A percentile compares a stretch with the other conserved stretches of the same genome.
phyloP scores from a whole-genome alignment of 2,888 invertebrate species.

The Ochropleura leucogaster region DNA sequence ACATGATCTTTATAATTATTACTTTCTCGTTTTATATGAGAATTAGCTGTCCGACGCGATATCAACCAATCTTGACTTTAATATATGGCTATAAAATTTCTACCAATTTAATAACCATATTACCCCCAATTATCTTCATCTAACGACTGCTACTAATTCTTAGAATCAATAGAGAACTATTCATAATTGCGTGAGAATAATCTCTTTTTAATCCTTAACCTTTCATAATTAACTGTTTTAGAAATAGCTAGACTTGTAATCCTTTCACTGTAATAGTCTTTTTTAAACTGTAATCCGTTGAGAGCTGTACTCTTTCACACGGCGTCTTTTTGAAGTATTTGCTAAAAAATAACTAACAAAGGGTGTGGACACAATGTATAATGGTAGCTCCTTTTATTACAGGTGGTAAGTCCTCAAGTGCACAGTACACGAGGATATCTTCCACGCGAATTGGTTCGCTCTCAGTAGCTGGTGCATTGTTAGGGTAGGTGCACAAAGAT shows the following conservation, averaged over 20 bases:
- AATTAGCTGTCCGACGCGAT: conserved; percentile 16
- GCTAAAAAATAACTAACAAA: conserved; percentile 80
- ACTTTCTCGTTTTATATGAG: background rate
- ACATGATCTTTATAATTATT: conserved; percentile 9
- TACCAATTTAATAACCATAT: conserved; percentile 45
- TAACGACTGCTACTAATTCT: conserved; percentile 43
- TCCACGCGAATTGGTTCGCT: conserved; percentile 79
- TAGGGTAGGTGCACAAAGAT: conserved; percentile 76
- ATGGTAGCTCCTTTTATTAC: conserved; percentile 79
- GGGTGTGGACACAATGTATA: conserved; percentile 74
- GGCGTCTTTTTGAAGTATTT: conserved; percentile 63
- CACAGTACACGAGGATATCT: conserved; percentile 80
- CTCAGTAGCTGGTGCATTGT: conserved; percentile 80
- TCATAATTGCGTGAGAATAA: conserved; percentile 54
- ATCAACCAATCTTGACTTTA: conserved; percentile 39
- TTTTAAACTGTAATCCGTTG: conserved; percentile 75
- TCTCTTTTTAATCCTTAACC: conserved; percentile 9
- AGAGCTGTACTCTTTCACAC: conserved; percentile 75
- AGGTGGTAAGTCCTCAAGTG: conserved; percentile 89
- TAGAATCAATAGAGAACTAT: conserved; percentile 43
- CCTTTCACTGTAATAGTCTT: conserved; percentile 76
- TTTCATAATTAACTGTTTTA: conserved; percentile 30
- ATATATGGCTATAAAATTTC: conserved; percentile 47
- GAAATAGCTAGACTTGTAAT: conserved; percentile 67
- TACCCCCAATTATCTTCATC: conserved; percentile 40